These are phyloP conservation scores for Dicrurus megarhynchus DNA, from an alignment of 2,113 vertebrate genomes.

Conservation along the genomic window DNA sequence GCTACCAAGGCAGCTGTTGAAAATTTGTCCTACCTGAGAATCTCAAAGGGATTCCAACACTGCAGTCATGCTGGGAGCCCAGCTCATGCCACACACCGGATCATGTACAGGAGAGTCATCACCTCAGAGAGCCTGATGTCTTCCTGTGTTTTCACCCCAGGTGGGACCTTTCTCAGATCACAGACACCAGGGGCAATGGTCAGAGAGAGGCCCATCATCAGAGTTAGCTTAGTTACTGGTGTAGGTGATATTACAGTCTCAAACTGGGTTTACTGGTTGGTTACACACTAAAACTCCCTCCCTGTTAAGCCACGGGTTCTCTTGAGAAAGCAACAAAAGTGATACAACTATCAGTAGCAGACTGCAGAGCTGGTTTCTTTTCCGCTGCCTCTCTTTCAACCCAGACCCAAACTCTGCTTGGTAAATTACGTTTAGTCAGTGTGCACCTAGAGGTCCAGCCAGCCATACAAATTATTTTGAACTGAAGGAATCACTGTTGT, in stretches of 20 bases:
- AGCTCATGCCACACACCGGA: rapidly evolving
- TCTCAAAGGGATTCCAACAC: not conserved
- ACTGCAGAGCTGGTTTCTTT: not conserved
- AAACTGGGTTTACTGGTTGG: rapidly evolving
- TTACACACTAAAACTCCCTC: not conserved
- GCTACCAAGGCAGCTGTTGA: slow-evolving; percentile 6
- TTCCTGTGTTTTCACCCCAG: not conserved
- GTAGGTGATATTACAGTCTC: not conserved
- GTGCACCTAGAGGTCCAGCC: not conserved
- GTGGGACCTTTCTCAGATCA: not conserved
- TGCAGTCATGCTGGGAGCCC: not conserved
- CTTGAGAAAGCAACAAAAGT: not conserved
- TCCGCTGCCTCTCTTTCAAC: not conserved
- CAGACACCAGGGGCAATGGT: not conserved
- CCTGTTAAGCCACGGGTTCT: not conserved
- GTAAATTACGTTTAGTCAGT: rapidly evolving
- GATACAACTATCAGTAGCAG: not conserved
- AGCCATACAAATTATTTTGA: not conserved
- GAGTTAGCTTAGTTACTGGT: not conserved
- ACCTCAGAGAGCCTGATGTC: rapidly evolving
- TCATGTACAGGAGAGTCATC: rapidly evolving
- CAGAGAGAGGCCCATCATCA: not conserved
- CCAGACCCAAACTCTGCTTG: not conserved
- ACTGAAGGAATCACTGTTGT: not conserved
- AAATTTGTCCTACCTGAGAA: slow-evolving; percentile 24